Evolutionary conservation across 2,888 invertebrate genomes (phyloP).

Genomic region (Oscheius sp.): DNA sequence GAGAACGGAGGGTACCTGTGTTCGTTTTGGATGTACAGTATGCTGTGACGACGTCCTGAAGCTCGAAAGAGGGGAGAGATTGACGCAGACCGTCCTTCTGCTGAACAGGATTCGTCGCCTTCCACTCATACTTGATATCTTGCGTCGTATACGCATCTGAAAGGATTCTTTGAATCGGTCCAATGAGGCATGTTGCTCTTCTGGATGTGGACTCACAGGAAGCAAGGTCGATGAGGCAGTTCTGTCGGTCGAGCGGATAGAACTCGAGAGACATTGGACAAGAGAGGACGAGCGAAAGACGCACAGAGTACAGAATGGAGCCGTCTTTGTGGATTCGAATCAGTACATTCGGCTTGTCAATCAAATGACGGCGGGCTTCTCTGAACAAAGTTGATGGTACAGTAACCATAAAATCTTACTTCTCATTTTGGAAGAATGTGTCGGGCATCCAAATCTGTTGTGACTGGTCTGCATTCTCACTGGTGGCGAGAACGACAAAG

Average conservation of each 20-base stretch:
- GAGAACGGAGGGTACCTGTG: slow-evolving; percentile 81
- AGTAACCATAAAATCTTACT: slow-evolving; percentile 73
- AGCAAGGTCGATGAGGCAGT: slow-evolving; percentile 92
- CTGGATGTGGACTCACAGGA: slow-evolving; percentile 79
- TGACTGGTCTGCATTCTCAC: slow-evolving; percentile 68
- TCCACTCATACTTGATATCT: slow-evolving; percentile 95
- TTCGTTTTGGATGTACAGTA: slow-evolving; percentile 96
- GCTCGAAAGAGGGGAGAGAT: slow-evolving; percentile 87
- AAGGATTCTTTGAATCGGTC: slow-evolving; percentile 11
- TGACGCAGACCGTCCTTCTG: slow-evolving; percentile 76
- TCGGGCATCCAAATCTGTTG: slow-evolving; percentile 73
- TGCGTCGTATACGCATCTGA: slow-evolving; percentile 92
- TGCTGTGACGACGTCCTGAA: slow-evolving; percentile 93
- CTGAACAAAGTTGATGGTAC: slow-evolving; percentile 39
- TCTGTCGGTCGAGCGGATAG: slow-evolving; percentile 94
- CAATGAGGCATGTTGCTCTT: slow-evolving; percentile 6
- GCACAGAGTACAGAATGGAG: slow-evolving; percentile 59
- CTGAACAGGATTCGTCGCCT: slow-evolving; percentile 90
- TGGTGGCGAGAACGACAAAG: slow-evolving; percentile 70
- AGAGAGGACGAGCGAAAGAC: slow-evolving; percentile 92
- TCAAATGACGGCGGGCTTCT: slow-evolving; percentile 83
- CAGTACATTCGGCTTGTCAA: slow-evolving; percentile 82
- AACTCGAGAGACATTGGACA: slow-evolving; percentile 97
- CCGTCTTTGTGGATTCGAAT: slow-evolving; percentile 84
- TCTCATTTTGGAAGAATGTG: slow-evolving; percentile 81